Evolutionary conservation across 2,888 invertebrate species (phyloP).

Genomic region (Pherbina coryleti): DNA sequence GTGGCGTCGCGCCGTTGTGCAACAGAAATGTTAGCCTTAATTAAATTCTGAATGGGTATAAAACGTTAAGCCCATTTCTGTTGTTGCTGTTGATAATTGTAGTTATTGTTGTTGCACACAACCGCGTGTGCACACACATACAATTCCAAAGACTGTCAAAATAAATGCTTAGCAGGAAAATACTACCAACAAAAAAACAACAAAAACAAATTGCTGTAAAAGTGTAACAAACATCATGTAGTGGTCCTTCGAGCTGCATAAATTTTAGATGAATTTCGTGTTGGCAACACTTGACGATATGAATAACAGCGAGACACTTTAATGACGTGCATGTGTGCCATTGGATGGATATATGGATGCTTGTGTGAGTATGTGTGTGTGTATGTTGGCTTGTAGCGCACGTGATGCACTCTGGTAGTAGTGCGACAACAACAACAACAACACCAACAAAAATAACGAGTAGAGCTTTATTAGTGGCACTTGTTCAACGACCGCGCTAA

Average conservation of each 20-base stretch:
- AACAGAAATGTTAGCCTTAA: conserved; percentile 28
- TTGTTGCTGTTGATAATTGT: conserved; percentile 14
- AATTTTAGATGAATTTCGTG: conserved; percentile 5
- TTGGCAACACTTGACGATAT: conserved; percentile 17
- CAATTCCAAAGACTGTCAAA: background rate
- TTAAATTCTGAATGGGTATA: conserved; percentile 30
- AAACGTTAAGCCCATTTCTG: background rate
- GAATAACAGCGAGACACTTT: background rate
- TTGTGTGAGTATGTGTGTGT: background rate
- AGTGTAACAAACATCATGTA: background rate
- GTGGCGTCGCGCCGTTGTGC: conserved; percentile 11
- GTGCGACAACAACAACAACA: background rate
- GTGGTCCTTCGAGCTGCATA: background rate
- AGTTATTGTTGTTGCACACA: background rate
- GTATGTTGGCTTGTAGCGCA: background rate
- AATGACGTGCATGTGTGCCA: background rate
- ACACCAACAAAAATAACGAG: background rate
- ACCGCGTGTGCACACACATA: background rate
- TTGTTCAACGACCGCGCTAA: conserved; percentile 23
- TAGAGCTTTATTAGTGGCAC: background rate
- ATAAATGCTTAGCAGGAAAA: background rate
- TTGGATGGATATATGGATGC: background rate
- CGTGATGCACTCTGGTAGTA: background rate
- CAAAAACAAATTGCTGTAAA: background rate
- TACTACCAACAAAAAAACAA: background rate